phyloP scores from a whole-genome alignment of 2,797 vertebrate species.

The Hoplostethus atlanticus region DNA sequence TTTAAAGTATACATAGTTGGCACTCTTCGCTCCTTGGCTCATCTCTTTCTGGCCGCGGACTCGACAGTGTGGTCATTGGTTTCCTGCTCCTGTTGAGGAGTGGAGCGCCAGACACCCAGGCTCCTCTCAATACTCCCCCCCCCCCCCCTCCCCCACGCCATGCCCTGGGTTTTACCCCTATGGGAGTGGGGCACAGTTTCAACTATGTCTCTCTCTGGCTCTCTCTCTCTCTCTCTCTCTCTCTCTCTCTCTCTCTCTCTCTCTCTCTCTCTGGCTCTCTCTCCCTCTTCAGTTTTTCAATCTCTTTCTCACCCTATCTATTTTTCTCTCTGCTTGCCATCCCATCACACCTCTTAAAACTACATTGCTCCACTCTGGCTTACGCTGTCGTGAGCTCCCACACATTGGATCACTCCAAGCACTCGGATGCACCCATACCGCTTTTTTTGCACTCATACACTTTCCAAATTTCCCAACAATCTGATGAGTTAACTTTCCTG shows the following conservation, averaged over 20 bases:
- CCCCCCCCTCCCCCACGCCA: not conserved
- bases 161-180: not conserved
- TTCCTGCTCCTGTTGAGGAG: slow-evolving; percentile 36
- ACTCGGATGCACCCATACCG: too few relatives aligned
- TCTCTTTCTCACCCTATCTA: not conserved
- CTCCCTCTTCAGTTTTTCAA: not conserved
- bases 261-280: not conserved
- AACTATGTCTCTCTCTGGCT: not conserved
- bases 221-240: not conserved
- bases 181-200: not conserved
- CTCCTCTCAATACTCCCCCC: slow-evolving; percentile 8
- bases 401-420: not conserved
- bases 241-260: not conserved
- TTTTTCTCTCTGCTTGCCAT: not conserved
- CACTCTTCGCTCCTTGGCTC: slow-evolving; percentile 44
- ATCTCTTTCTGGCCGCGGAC: slow-evolving; percentile 37
- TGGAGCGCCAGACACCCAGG: slow-evolving; percentile 32
- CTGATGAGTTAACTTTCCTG: not conserved
- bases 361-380: not conserved
- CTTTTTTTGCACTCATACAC: too few relatives aligned
- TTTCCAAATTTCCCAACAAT: not conserved
- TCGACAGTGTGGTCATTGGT: slow-evolving; percentile 46
- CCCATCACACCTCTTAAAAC: too few relatives aligned
- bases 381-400: not conserved
- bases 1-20: slow-evolving; percentile 48